Base-by-base conservation (phyloP, 2,888 invertebrate genomes). In the Mythimna ferrago region DNA sequence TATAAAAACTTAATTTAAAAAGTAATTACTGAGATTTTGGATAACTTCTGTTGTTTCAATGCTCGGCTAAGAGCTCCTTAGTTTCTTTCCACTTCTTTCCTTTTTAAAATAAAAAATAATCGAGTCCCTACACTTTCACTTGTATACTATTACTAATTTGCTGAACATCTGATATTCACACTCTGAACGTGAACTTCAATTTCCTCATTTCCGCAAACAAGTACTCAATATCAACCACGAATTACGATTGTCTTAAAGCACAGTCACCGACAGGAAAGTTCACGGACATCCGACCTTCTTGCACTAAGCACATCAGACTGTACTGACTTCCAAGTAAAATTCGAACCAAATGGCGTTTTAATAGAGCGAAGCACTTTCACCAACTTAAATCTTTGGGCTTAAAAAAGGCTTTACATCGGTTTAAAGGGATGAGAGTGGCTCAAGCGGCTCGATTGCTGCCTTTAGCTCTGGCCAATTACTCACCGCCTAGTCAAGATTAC, bases 311-410 rank as follows among this genome's bases (percentile, higher is more conserved):
- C 73, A 88, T 88, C 86, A 87, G 82, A 85, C 58, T 71, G 68
- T 77, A 84, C 82, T 80, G 83, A 83, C 78, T 88, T 87, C 83
- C 74, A 88, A 90, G 89, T 90, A 88, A 90, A 91, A 91, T 90
- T 91, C 92, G 91, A 91, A 92, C 91, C 89, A 92, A 92, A 95
- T 94, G 92, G 92, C 91, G 92, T 95, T 95, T 95, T 95, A 95
- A 95, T 95, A 95, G 94, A 96, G 94, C 93, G 91, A 89, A 92
- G 92, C 93, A 95, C 94, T 96, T 95, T 95, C 94, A 92, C 94
- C 94, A 96, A 95, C 95, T 96, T 95, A 95, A 96, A 96, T 94
- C 95, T 95, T 94, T 93, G 89, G 94, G 95, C 95, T 95, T 95
- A 95, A 95, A 95, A 95, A 95, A 95, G 95, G 95, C 96, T 96